These are phyloP conservation scores for Gadus chalcogrammus DNA, from an alignment of 2,113 vertebrate genomes.

Conservation along the genomic window DNA sequence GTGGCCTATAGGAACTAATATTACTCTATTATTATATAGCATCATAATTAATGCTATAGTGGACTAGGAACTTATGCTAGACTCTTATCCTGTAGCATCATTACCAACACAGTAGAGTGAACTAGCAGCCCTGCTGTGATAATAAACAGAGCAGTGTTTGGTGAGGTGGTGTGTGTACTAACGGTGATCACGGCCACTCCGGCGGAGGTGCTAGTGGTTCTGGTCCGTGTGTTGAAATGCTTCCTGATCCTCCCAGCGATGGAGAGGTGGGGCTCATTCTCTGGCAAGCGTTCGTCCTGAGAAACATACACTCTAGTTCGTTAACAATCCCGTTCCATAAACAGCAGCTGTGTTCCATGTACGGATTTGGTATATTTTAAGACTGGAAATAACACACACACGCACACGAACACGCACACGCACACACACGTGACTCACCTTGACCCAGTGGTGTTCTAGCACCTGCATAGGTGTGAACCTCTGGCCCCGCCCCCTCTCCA, in stretches of 20 bases:
- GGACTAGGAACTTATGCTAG: no score
- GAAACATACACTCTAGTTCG: slow-evolving; percentile 13
- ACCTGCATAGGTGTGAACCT: slow-evolving; percentile 90
- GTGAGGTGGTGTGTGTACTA: slow-evolving; percentile 65
- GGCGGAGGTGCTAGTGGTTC: slow-evolving; percentile 83
- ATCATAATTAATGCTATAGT: no score
- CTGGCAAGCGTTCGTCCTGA: slow-evolving; percentile 87
- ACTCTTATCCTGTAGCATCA: no score
- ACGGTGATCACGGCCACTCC: slow-evolving; percentile 97
- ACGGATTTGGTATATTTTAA: no score
- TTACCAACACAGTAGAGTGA: background rate
- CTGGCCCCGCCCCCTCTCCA: slow-evolving; percentile 87
- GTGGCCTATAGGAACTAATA: no score
- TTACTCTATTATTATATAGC: no score
- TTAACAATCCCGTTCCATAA: no score
- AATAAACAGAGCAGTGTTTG: background rate
- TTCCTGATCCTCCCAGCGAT: slow-evolving; percentile 97
- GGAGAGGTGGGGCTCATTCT: slow-evolving; percentile 87
- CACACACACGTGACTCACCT: slow-evolving; percentile 76
- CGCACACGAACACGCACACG: background rate
- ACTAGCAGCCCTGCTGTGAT: background rate
- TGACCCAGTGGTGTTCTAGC: slow-evolving; percentile 95
- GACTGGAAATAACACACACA: background rate
- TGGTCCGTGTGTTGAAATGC: slow-evolving; percentile 91
- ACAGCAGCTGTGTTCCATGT: no score